Percentiles rank a stretch among this genome's conserved stretches.
phyloP scores from a whole-genome alignment of 2,797 vertebrate genomes.

The Tauraco hartlaubi region DNA sequence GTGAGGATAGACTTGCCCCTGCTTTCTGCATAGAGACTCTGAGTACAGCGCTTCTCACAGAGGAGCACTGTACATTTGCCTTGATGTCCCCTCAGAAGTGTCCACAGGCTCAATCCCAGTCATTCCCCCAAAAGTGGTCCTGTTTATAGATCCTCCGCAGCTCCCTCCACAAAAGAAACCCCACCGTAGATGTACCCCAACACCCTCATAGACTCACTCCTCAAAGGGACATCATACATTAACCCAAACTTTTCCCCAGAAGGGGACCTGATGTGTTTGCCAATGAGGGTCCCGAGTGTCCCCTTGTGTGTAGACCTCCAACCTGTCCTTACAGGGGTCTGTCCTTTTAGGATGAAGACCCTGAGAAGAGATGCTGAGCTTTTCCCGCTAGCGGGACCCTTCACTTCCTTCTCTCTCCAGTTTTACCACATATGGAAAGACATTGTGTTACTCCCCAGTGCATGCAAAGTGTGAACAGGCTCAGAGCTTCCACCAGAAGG shows the following conservation, averaged over 20 bases:
- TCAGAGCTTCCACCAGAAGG: not conserved
- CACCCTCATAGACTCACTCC: not conserved
- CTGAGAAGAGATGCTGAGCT: not conserved
- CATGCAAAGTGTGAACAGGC: not conserved
- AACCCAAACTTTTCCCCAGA: not conserved
- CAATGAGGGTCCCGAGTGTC: not conserved
- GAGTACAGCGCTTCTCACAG: not conserved
- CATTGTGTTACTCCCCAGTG: not conserved
- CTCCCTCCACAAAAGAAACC: not conserved
- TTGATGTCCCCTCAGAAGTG: not conserved
- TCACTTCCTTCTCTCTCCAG: not conserved
- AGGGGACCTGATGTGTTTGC: rapidly evolving
- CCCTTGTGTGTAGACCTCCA: not conserved
- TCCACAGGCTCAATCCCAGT: not conserved
- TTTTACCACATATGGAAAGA: not conserved
- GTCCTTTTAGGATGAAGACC: not conserved
- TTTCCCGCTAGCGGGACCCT: not conserved
- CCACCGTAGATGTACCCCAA: not conserved
- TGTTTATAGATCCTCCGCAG: not conserved
- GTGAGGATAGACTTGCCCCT: not conserved
- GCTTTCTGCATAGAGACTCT: not conserved
- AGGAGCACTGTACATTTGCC: not conserved
- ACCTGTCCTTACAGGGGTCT: not conserved
- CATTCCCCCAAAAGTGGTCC: not conserved
- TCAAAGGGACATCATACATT: not conserved